Evolutionary conservation across 2,113 vertebrate species (phyloP), one percentile per base, ranked within the genome.

Genomic region (Dromaius novaehollandiae): DNA sequence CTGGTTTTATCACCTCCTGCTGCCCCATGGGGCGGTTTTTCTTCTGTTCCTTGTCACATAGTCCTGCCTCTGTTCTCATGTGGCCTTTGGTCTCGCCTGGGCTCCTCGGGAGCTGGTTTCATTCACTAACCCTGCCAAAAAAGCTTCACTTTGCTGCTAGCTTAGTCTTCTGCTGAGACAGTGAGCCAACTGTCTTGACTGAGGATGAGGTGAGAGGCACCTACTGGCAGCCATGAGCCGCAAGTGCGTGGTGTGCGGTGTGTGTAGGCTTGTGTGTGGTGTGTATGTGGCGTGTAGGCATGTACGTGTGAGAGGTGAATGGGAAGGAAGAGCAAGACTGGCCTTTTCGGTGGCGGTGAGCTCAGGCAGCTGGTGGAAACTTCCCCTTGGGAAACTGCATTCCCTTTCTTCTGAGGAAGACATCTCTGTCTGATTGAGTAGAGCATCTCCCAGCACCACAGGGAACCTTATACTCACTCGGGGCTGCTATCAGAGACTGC

Each of bases 401-500:
- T 58, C 30, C n/a, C 25, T 74, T 60, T 56, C 68, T 74, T 60
- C 38, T 51, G 60, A 74, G n/a, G 55, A 65, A 60, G 14, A 19
- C 38, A 5, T 21, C n/a, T 74, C 11, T 1, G 1, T 38, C 1
- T 0, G 13, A 56, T 50, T 0, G 6, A 70, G 48, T 28, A 64
- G n/a, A 50, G 42, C 48, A 51, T 51, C 18, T 19, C 36, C 48
- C 26, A 19, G 11, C 36, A 5, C 44, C 7, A 21, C 0, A 3
- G 61, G 51, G 30, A n/a, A 32, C 56, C 16, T 34, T 20, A 25
- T 21, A 36, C 32, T 26, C 32, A 5, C 40, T 8, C 25, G 38
- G 51, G 17, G 13, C 38, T 74, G 58, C 38, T 91, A 26, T 36
- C 34, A 34, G 40, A 13, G 44, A 16, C 65, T 60, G 51, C 0